These are phyloP conservation scores for Lathronympha strigana DNA, from an alignment of 2,888 invertebrate genomes.

Conservation along the genomic window DNA sequence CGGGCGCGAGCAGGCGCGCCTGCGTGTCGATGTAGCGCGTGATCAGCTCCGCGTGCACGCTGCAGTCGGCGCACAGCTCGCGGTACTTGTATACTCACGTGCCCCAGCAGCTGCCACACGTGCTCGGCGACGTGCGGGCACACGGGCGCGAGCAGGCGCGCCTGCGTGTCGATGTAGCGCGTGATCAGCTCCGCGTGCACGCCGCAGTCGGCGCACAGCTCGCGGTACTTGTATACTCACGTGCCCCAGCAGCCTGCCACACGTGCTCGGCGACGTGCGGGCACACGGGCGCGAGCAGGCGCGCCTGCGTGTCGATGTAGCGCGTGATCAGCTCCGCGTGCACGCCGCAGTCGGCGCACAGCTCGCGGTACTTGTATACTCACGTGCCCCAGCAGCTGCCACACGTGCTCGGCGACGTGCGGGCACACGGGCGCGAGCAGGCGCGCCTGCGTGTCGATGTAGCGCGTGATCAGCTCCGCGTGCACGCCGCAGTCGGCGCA, in stretches of 20 bases:
- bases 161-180: too few relatives aligned
- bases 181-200: too few relatives aligned
- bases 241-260: conserved; percentile 93
- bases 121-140: too few relatives aligned
- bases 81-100: too few relatives aligned
- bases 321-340: conserved; percentile 89
- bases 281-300: conserved; percentile 97
- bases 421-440: conserved; percentile 98
- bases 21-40: conserved; percentile 78
- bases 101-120: too few relatives aligned
- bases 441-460: conserved; percentile 94
- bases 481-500: conserved; percentile 92
- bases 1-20: conserved; percentile 90
- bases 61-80: too few relatives aligned
- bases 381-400: conserved; percentile 93
- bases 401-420: conserved; percentile 98
- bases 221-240: conserved; percentile 81
- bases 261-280: conserved; percentile 99
- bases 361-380: too few relatives aligned
- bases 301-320: conserved; percentile 95
- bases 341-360: conserved; percentile 91
- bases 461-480: conserved; percentile 88
- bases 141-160: too few relatives aligned
- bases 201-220: too few relatives aligned
- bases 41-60: not conserved